Evolutionary conservation across 1,140 invertebrate genomes (phyloP), one percentile per base, ranked within the genome.

Genomic region (Apis cerana): DNA sequence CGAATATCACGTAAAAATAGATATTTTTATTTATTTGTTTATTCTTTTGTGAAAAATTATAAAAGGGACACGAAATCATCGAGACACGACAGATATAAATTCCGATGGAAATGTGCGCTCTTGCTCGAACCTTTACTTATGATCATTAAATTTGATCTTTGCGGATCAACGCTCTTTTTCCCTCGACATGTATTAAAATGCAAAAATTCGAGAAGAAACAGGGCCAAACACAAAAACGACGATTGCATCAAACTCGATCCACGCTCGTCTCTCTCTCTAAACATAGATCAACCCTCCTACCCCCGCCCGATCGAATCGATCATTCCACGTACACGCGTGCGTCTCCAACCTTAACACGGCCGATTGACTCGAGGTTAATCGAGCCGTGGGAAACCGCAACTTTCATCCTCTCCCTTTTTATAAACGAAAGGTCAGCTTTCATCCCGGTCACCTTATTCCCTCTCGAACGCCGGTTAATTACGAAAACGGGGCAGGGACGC

Each of bases 311-410:
- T 87, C 87, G 85, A 79, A 83, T 85, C 43, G 59, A 64, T 61
- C 52, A 27, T 54, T 59, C 68, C 59, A n/a, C 23, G 70, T 64
- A 76, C 76, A 88, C 87, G 85, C 82, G 85, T 68, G 85, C 87
- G 85, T 85, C 82, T 67, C 78, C 68, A 65, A 68, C 48, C 65
- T 87, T 87, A 81, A 83, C 80, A 87, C 83, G 67, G 72, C 23
- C 80, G 87, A 87, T 88, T 87, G 83, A 82, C 70, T 59, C 19
- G 52, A 27, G 67, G 52, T 82, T 77, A 85, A 88, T 80, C 83
- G 50, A 83, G 43, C 80, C 68, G 80, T 79, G 72, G 23, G 33
- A 75, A 43, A 82, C 68, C 52, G 83, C 56, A 59, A 56, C 70
- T 71, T 65, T 62, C 58, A 75, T 62, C 58, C 68, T 0, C 48